Evolutionary conservation across 2,113 vertebrate species (phyloP).

Genomic region (Hemicordylus capensis): DNA sequence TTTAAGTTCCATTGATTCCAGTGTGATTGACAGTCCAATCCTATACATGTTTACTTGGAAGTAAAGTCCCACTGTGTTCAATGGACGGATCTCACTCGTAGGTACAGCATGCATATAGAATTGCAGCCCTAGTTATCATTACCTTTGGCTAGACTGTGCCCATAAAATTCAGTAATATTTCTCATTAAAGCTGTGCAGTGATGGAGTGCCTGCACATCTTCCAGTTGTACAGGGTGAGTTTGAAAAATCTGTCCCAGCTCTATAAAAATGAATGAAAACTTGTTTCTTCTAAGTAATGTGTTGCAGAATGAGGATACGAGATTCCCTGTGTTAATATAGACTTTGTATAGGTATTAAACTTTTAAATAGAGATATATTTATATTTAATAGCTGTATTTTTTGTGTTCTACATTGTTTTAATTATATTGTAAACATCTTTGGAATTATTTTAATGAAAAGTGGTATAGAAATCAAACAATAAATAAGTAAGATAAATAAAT

Average conservation of each 20-base stretch:
- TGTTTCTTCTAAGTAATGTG: not conserved
- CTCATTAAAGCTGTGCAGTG: not conserved
- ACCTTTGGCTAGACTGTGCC: not conserved
- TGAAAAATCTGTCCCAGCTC: too few relatives aligned
- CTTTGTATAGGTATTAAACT: too few relatives aligned
- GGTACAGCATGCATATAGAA: not conserved
- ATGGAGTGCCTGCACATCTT: not conserved
- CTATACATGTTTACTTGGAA: not conserved
- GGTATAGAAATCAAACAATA: too few relatives aligned
- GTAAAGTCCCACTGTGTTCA: not conserved
- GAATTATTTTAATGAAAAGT: too few relatives aligned
- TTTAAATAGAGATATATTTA: too few relatives aligned
- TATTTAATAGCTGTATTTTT: too few relatives aligned
- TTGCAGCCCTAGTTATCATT: not conserved
- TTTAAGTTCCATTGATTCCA: too few relatives aligned
- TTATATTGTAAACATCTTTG: too few relatives aligned
- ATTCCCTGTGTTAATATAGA: too few relatives aligned
- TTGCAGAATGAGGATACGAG: too few relatives aligned
- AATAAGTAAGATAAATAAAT: not conserved
- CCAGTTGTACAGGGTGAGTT: not conserved
- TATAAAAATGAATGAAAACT: not conserved
- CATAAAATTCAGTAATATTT: not conserved
- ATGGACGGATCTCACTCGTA: not conserved
- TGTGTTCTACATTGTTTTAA: too few relatives aligned
- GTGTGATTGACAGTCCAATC: too few relatives aligned